Base-by-base conservation (phyloP, 2,113 vertebrate species). In the Callaeas wilsoni region DNA sequence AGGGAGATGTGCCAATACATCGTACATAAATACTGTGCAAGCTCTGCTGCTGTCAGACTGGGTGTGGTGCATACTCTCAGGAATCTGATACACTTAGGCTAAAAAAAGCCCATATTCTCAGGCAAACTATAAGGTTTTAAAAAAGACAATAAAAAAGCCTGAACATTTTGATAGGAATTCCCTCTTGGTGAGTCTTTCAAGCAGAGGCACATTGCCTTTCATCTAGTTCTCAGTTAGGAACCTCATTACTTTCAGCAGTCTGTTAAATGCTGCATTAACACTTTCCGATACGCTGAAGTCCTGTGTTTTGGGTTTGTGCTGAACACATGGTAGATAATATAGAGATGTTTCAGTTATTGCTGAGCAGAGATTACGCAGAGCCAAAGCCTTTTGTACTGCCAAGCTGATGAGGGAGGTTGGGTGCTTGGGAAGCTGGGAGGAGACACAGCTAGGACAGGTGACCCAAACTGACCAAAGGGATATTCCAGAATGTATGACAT, bases 381-480 rank as follows among this genome's bases (percentile, higher is more conserved):
- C 37, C 50, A 74, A 59, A 7, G 22, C 3, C 9, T 57, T 33
- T 64, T 64, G 21, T 49, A 39, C 17, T 39, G 23, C 13, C 22
- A 52, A 8, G 19, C 12, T 59, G 9, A 5, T 0, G 4, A 37
- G 15, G 27, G 44, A 23, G 12, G 4, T 20, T n/a, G 27, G 7
- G 8, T 65, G 27, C 37, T 16, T 33, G 18, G 37, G 23, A 67
- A 33, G 26, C 1, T 33, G 50, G 10, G 35, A 32, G 15, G 7
- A 67, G 19, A 44, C 19, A 29, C 18, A 67, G 13, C 4, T 12
- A 25, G 18, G 27, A 23, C 12, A 44, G 12, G 8, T 23, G 44
- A 50, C 12, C 10, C 23, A 13, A 50, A 0, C 8, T 37, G 13
- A 23, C 4, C 1, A 1, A 44, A 52, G 12, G 5, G 7, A 15